Percentiles rank a stretch among this genome's conserved stretches.
Conservation (phyloP, 1,140 invertebrate species). For the Drosophila pachea region DNA sequence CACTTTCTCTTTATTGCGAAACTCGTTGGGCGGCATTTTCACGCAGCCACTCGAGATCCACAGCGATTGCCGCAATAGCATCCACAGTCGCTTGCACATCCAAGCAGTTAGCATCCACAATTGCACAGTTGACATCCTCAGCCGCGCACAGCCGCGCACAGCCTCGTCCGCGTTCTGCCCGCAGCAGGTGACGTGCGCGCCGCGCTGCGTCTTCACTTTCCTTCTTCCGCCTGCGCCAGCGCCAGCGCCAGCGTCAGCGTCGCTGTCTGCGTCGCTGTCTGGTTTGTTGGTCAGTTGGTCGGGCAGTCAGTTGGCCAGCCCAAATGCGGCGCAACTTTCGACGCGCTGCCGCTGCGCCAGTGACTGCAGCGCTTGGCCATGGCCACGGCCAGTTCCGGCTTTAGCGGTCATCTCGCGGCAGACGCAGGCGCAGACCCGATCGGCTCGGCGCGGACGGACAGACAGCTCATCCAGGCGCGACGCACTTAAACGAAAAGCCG, state of each 20-base stretch:
- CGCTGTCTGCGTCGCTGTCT: constrained; percentile 8
- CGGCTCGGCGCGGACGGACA: constrained; percentile 9
- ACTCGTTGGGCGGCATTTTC: constrained; percentile 75
- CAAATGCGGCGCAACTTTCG: constrained; percentile 75
- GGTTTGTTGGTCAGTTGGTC: constrained; percentile 25
- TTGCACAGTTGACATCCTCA: constrained; percentile 46
- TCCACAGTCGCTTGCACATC: constrained; percentile 50
- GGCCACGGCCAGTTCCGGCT: constrained; percentile 68
- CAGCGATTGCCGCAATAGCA: constrained; percentile 29
- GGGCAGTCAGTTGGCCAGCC: constrained; percentile 55
- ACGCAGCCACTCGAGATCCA: constrained; percentile 43
- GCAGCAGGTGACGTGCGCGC: constrained; percentile 15
- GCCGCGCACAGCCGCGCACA: constrained; percentile 20
- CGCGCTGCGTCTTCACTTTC: constrained; percentile 43
- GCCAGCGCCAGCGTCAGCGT: constrained; percentile 9
- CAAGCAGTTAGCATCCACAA: constrained; percentile 15
- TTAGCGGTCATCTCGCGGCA: constrained; percentile 45
- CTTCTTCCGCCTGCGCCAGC: constrained; percentile 69
- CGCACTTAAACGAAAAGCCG: constrained; percentile 61
- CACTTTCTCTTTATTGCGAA: constrained; percentile 78
- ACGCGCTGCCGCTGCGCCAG: constrained; percentile 21
- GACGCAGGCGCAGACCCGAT: constrained; percentile 7
- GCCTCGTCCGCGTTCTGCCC: constrained; percentile 3
- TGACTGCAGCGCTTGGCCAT: constrained; percentile 41
- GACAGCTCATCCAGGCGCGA: constrained; percentile 44